Conservation (phyloP, 2,888 invertebrate species). For the Alitta virens region DNA sequence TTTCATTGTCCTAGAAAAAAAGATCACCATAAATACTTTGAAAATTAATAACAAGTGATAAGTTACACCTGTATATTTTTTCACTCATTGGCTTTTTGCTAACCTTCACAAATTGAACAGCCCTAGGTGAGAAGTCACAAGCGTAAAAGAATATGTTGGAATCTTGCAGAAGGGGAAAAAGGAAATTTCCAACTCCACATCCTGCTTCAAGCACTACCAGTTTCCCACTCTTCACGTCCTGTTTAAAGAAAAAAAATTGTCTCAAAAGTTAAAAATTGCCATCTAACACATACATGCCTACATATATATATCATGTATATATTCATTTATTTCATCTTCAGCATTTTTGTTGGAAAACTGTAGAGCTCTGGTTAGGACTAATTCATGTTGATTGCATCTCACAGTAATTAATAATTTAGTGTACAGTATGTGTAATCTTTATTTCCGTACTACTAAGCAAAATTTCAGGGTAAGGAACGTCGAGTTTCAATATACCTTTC, state of each 20-base stretch:
- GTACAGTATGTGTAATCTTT: not conserved
- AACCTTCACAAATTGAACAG: constrained; percentile 78
- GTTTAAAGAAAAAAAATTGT: not conserved
- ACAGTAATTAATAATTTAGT: not conserved
- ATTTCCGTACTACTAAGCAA: not conserved
- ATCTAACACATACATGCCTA: not conserved
- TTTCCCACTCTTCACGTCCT: constrained; percentile 6
- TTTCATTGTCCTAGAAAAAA: constrained; percentile 53
- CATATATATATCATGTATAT: not conserved
- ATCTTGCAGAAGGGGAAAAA: constrained; percentile 84
- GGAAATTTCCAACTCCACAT: constrained; percentile 95
- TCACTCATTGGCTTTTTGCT: constrained; percentile 13
- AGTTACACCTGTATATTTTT: too few species aligned
- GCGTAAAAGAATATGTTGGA: constrained; percentile 72
- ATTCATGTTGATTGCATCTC: too few species aligned
- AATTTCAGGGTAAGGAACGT: too few species aligned
- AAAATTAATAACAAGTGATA: too few species aligned
- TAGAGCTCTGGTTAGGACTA: too few species aligned
- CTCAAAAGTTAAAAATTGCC: too few species aligned
- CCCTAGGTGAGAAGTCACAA: constrained; percentile 90
- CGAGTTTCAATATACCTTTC: too few species aligned
- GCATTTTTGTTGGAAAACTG: too few species aligned
- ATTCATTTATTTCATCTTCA: not conserved
- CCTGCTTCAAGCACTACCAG: constrained; percentile 75
- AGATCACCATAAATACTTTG: too few species aligned